Evolutionary conservation across 2,797 vertebrate genomes (phyloP).

Genomic region (Miichthys miiuy): DNA sequence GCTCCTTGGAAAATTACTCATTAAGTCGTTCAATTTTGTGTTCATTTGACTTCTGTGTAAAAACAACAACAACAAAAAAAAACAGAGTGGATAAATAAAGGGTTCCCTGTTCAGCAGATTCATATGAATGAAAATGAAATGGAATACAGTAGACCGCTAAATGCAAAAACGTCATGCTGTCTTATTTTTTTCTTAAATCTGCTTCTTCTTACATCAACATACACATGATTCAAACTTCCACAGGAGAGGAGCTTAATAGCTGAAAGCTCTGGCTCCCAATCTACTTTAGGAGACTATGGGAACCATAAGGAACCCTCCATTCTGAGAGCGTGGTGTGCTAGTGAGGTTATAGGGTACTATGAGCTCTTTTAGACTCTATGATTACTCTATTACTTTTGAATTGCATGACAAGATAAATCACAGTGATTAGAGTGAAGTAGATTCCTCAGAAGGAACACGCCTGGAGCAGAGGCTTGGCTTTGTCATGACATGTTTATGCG

Average conservation of each 20-base stretch:
- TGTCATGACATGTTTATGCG: conserved; percentile 3
- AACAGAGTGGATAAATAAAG: background rate
- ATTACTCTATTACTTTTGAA: background rate
- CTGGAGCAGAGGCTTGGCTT: background rate
- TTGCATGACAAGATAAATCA: background rate
- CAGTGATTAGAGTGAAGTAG: background rate
- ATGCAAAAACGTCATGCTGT: background rate
- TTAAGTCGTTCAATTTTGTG: background rate
- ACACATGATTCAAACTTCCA: background rate
- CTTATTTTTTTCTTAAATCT: background rate
- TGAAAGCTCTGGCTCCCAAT: too few species aligned
- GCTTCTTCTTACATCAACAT: background rate
- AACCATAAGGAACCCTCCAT: too few species aligned
- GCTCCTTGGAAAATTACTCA: background rate
- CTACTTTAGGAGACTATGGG: too few species aligned
- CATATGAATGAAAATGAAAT: background rate
- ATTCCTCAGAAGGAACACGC: background rate
- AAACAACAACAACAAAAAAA: background rate
- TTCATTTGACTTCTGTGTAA: conserved; percentile 6
- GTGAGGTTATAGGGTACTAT: too few species aligned
- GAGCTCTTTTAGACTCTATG: too few species aligned
- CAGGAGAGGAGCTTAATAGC: too few species aligned
- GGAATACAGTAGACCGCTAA: background rate
- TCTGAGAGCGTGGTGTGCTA: too few species aligned
- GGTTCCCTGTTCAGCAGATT: background rate